Conservation (phyloP, 2,797 vertebrate species). For the Hapalemur alaotrensis region DNA sequence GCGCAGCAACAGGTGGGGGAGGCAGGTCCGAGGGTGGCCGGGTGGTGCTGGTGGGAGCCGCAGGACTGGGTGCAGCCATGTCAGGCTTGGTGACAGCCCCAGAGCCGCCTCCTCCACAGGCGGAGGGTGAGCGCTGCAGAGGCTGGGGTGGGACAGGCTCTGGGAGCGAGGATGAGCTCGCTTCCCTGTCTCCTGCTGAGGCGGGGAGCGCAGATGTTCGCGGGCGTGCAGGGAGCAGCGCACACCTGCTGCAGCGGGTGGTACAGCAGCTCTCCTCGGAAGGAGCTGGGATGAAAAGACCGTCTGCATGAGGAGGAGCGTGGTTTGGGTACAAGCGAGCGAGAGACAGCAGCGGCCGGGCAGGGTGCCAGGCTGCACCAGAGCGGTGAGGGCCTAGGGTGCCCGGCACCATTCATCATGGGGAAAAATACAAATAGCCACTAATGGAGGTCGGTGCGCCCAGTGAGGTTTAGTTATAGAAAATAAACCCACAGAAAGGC, state of each 20-base stretch:
- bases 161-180: background rate
- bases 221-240: background rate
- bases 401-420: background rate
- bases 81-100: background rate
- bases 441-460: background rate
- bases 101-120: background rate
- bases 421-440: background rate
- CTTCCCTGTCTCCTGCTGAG: too few relatives aligned
- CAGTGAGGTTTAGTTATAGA: fast-evolving
- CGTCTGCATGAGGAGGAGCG: background rate
- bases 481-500: background rate
- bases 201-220: background rate
- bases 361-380: background rate
- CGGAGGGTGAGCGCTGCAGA: background rate
- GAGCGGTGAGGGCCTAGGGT: background rate
- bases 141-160: background rate
- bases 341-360: background rate
- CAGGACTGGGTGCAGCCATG: background rate
- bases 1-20: background rate
- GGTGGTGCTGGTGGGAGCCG: background rate
- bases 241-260: background rate
- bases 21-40: background rate
- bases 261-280: background rate
- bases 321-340: background rate
- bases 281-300: background rate